phyloP scores from a whole-genome alignment of 2,113 vertebrate species.

The Prionailurus viverrinus region DNA sequence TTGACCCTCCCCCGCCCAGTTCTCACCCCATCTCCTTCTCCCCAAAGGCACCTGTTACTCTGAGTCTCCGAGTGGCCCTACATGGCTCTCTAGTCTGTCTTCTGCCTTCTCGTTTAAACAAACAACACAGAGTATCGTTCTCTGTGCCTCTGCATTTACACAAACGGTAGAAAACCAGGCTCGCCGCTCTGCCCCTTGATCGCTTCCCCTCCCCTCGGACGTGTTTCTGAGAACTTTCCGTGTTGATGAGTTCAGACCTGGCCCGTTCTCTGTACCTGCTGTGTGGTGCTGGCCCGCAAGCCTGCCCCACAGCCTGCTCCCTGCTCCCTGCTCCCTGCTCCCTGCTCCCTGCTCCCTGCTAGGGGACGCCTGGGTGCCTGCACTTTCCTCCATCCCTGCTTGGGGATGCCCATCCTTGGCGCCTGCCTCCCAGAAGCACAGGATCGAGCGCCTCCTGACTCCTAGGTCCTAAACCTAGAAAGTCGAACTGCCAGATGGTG shows the following conservation, averaged over 20 bases:
- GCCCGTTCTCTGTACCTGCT: background rate
- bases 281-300: fast-evolving
- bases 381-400: fast-evolving
- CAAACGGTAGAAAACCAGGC: background rate
- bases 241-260: background rate
- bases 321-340: fast-evolving
- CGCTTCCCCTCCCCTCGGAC: fast-evolving
- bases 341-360: no score
- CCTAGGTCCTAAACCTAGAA: conserved; percentile 57
- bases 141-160: fast-evolving
- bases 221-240: conserved; percentile 41
- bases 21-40: background rate
- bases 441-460: background rate
- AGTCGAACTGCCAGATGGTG: background rate
- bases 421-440: background rate
- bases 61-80: no score
- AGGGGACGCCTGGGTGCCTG: background rate
- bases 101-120: background rate
- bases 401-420: background rate
- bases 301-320: background rate
- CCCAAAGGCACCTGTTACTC: background rate
- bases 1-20: background rate
- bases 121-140: background rate
- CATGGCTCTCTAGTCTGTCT: background rate
- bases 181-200: background rate